phyloP scores from a whole-genome alignment of 2,113 vertebrate species.

The Lota lota region DNA sequence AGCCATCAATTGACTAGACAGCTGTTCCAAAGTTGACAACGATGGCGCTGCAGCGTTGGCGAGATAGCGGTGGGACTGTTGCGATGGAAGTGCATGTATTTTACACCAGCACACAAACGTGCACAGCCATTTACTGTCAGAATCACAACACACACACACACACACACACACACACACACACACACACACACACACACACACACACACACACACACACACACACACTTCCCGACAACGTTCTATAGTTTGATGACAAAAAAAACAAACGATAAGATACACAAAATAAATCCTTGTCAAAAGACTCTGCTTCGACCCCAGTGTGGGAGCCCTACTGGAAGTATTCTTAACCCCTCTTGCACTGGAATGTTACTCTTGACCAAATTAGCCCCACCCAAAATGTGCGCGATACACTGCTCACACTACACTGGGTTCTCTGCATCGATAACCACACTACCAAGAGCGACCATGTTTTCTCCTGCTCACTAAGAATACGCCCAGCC shows the following conservation, averaged over 20 bases:
- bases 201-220: too few relatives aligned
- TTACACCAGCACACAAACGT: neutral
- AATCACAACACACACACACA: slow-evolving; percentile 38
- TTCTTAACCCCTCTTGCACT: slow-evolving; percentile 67
- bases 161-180: neutral
- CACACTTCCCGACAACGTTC: too few relatives aligned
- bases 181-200: too few relatives aligned
- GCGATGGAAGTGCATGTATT: neutral
- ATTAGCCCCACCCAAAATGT: slow-evolving; percentile 31
- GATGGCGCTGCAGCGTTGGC: slow-evolving; percentile 54
- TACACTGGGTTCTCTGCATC: too few relatives aligned
- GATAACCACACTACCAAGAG: too few relatives aligned
- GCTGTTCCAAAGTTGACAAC: slow-evolving; percentile 64
- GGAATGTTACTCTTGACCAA: slow-evolving; percentile 57
- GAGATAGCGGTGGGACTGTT: slow-evolving; percentile 50
- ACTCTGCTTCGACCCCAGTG: slow-evolving; percentile 7
- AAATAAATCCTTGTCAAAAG: too few relatives aligned
- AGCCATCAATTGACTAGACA: slow-evolving; percentile 79
- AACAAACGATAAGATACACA: neutral
- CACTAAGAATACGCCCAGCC: too few relatives aligned
- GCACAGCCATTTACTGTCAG: slow-evolving; percentile 27
- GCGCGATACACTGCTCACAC: too few relatives aligned
- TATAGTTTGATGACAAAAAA: too few relatives aligned
- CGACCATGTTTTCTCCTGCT: too few relatives aligned
- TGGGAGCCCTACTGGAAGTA: slow-evolving; percentile 60